Evolutionary conservation across 2,797 vertebrate species (phyloP).

Genomic region (Coccyzus lansbergi): DNA sequence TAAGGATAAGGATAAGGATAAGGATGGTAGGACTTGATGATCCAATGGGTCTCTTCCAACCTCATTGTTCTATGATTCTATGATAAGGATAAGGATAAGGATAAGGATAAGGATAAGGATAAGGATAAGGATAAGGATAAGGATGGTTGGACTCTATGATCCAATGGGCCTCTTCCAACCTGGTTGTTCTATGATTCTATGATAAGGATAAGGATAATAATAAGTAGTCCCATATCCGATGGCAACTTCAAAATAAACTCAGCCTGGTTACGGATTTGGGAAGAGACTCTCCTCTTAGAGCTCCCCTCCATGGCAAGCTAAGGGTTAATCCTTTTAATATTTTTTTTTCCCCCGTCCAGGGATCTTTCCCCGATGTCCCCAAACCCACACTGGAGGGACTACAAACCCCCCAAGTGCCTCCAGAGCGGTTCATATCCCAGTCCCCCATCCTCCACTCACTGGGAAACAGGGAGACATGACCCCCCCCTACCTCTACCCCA

Average conservation of each 20-base stretch:
- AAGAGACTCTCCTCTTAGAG: neutral
- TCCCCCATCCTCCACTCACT: too few relatives aligned
- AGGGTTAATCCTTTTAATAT: neutral
- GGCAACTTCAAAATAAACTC: neutral
- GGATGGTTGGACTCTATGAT: too few relatives aligned
- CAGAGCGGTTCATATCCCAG: neutral
- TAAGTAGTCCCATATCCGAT: neutral
- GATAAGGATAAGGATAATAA: too few relatives aligned
- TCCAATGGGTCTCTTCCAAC: too few relatives aligned
- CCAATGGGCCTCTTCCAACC: too few relatives aligned
- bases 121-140: too few relatives aligned
- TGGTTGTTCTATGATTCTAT: too few relatives aligned
- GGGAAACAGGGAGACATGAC: neutral
- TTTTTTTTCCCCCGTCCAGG: rapidly evolving
- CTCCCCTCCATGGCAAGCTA: neutral
- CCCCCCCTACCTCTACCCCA: rapidly evolving
- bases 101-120: too few relatives aligned
- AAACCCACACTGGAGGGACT: rapidly evolving
- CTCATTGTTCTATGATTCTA: too few relatives aligned
- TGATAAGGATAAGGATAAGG: too few relatives aligned
- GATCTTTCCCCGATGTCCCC: neutral
- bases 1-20: too few relatives aligned
- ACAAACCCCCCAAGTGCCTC: neutral
- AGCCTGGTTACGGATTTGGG: neutral
- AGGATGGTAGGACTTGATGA: too few relatives aligned